phyloP scores from a whole-genome alignment of 2,888 invertebrate genomes.

The Odontocolon sp. region DNA sequence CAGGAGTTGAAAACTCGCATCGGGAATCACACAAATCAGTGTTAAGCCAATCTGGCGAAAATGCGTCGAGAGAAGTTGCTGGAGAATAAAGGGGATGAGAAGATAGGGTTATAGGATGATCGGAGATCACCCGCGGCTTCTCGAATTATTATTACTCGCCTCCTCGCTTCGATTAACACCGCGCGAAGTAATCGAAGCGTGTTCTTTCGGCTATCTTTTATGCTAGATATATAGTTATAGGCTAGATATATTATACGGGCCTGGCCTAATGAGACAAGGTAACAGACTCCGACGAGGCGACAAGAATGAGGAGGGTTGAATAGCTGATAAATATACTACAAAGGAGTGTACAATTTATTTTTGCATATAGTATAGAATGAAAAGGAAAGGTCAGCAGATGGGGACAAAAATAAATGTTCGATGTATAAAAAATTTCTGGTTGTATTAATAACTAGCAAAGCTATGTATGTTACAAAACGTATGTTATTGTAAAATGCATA shows the following conservation, averaged over 20 bases:
- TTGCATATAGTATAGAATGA: slow-evolving; percentile 5
- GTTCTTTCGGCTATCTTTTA: slow-evolving; percentile 14
- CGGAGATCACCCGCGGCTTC: slow-evolving; percentile 33
- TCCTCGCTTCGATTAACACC: slow-evolving; percentile 25
- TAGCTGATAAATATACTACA: background rate
- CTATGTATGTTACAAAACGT: no score
- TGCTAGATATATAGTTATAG: background rate
- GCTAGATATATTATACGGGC: slow-evolving; percentile 11
- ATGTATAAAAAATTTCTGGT: background rate
- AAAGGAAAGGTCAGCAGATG: background rate
- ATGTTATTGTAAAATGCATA: no score
- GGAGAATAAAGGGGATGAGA: background rate
- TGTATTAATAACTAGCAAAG: no score
- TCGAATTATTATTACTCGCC: slow-evolving; percentile 46
- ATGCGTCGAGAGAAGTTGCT: slow-evolving; percentile 12
- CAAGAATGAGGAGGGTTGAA: background rate
- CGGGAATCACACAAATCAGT: slow-evolving; percentile 45
- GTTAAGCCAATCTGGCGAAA: slow-evolving; percentile 46
- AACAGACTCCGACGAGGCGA: slow-evolving; percentile 8
- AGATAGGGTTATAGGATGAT: background rate
- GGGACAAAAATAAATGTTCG: background rate
- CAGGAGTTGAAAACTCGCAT: slow-evolving; percentile 16
- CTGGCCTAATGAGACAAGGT: slow-evolving; percentile 36
- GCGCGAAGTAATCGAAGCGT: slow-evolving; percentile 48
- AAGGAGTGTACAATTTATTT: background rate